Evolutionary conservation across 2,113 vertebrate genomes (phyloP), one percentile per base, ranked within the genome.

Genomic region (Dicrurus megarhynchus): DNA sequence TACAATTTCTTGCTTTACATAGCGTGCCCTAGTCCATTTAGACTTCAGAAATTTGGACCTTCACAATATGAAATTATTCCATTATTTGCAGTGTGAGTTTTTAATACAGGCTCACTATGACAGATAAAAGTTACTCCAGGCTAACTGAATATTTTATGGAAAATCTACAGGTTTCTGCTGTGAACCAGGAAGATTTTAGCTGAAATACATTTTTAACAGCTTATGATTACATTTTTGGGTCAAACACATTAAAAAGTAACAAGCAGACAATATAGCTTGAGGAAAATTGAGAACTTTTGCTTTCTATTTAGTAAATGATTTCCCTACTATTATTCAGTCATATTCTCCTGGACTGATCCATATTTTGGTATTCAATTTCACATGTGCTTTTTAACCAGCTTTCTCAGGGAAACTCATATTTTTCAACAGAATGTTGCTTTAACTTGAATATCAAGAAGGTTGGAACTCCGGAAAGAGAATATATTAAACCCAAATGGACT

Each of bases 401-500:
- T 90, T 80, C 21, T 82, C 35, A 26, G 17, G 59, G 27, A 83
- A 94, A 83, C 30, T 61, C 8, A 1, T 35, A n/a, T 56, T 84
- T 87, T 75, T 90, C n/a, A 56, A 56, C 13, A 47, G 44, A 87
- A 37, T 35, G 8, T 64, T 4, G 0, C 32, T 90, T 89, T 49
- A 73, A 52, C 35, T 78, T 84, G 57, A 87, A 55, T 85, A 90
- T 50, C 27, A 76, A 82, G 39, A 77, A 39, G 4, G 7, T 1
- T 74, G 32, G 60, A 84, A 75, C 26, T 49, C 27, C 13, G 24
- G 49, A 94, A 76, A 64, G 52, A 91, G 68, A 96, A 87, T 69
- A 65, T 68, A 95, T 97, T 96, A 90, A 90, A 90, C 3, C 14
- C 87, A 32, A 93, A 78, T n/a, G 17, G 35, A 55, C 47, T 78